Evolutionary conservation across 2,113 vertebrate species (phyloP), one percentile per base, ranked within the genome.

Genomic region (Mirounga angustirostris): DNA sequence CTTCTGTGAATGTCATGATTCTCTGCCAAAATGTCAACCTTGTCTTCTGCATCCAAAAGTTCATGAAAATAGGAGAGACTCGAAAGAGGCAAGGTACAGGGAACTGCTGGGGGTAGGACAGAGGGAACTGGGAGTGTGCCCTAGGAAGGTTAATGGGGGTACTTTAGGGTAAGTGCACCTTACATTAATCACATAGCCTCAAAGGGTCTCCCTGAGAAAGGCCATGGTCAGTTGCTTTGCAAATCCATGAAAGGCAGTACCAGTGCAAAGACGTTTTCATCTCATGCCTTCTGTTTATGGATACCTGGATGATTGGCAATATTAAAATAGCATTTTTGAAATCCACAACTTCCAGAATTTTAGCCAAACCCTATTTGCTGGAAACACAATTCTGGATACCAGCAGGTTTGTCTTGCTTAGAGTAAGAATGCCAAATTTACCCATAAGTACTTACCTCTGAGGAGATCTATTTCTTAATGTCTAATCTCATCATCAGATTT

Each of bases 21-120:
- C 76, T 84, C 76, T 96, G 69, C 36, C 69, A 85, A 93, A 58
- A 43, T 26, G 36, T 81, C 94, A 94, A 2, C 65, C 30, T 50
- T n/a, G 59, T 19, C 12, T 12, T 91, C 43, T 93, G 52, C 33
- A 96, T 18, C 30, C 40, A 52, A 43, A 96, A 65, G 50, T 56
- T 89, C 22, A 33, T 33, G 36, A 78, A 91, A 86, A 61, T 36
- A 50, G 19, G 59, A 78, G 36, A 54, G 10, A 7, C 16, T 93
- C 56, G 15, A 40, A 24, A 63, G 79, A 80, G 13, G 2, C 30
- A 95, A 82, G n/a, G 15, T 8, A 63, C 5, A 13, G 13, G 52
- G 24, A 40, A 82, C 4, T 52, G 40, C 26, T 86, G 22, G 14
- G 14, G 10, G 3, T 15, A 7, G n/a, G 7, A 69, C 1, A 56